Evolutionary conservation across 2,113 vertebrate genomes (phyloP), one percentile per base, ranked within the genome.

Genomic region (Notarius lentiginosus): DNA sequence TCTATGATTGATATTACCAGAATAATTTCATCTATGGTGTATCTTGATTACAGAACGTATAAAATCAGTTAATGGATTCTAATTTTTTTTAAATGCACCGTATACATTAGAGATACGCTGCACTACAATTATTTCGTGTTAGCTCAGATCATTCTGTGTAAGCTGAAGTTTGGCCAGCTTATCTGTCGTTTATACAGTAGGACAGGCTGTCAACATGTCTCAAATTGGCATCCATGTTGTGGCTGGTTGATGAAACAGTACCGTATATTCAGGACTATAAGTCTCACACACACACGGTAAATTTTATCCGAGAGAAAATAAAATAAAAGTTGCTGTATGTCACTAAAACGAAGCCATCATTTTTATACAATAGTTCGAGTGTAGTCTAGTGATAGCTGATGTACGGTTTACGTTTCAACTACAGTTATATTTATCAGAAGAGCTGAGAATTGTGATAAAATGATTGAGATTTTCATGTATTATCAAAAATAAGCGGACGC

Each of bases 211-310:
- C 41, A 27, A 24, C n/a, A 58, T 15, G 60, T 63, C 66, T 75
- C 49, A 47, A 24, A 51, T 66, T 49, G 70, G 27, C 65, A 75
- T 51, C 60, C 55, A 76, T n/a, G 41, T 60, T 83, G 18, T 61
- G 34, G 58, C 70, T 56, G 75, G 63, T 61, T n/a, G 61, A 89
- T 34, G 76, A 84, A 80, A 80, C 56, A 56, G 63, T 58, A 84
- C 56, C 56, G 24, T 61, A 61, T 47, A 47, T 81, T 81, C 79
- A 61, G 79, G 79, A 81, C 79, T 81, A 81, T 61, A 81, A 61
- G 18, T 81, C 56, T 47, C 30, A 61, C 79, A 47, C 56, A 34
- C 1, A 55, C 20, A 51, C 47, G 4, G 7, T 79, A 12, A 2
- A 20, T 61, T 47, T 60, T 41, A n/a, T 27, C 51, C 27, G 27